phyloP scores from a whole-genome alignment of 2,888 invertebrate genomes.

The Apamea crenata region DNA sequence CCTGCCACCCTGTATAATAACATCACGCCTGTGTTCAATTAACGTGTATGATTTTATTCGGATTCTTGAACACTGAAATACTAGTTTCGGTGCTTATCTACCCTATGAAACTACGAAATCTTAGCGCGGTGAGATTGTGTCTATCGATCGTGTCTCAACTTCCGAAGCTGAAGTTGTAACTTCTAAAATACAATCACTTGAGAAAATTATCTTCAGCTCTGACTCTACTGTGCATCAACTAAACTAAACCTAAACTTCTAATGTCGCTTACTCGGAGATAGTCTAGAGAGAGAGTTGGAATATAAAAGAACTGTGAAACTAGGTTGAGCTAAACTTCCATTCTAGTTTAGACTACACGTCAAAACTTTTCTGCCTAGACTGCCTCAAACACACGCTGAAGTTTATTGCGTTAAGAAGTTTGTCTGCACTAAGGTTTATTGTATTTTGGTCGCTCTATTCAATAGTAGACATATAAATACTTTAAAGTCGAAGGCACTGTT shows the following conservation, averaged over 20 bases:
- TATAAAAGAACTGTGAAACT: background rate
- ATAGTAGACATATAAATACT: background rate
- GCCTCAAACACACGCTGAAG: background rate
- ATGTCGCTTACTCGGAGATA: background rate
- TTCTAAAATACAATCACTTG: background rate
- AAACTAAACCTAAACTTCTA: background rate
- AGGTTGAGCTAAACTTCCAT: slow-evolving; percentile 4
- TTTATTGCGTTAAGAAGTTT: background rate
- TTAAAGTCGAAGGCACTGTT: background rate
- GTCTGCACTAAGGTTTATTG: background rate
- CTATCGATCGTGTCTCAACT: background rate
- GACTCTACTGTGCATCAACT: background rate
- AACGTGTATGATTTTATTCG: background rate
- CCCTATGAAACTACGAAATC: background rate
- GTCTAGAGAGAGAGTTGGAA: background rate
- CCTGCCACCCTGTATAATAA: too few relatives aligned
- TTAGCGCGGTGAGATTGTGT: background rate
- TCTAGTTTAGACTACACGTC: background rate
- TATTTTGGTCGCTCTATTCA: background rate
- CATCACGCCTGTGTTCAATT: background rate
- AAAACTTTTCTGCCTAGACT: background rate
- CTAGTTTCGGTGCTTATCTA: background rate
- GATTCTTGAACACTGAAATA: background rate
- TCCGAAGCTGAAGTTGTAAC: background rate
- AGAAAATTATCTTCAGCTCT: background rate